These are phyloP conservation scores for Acholoe squamosa DNA, from an alignment of 2,888 invertebrate species.

Conservation along the genomic window DNA sequence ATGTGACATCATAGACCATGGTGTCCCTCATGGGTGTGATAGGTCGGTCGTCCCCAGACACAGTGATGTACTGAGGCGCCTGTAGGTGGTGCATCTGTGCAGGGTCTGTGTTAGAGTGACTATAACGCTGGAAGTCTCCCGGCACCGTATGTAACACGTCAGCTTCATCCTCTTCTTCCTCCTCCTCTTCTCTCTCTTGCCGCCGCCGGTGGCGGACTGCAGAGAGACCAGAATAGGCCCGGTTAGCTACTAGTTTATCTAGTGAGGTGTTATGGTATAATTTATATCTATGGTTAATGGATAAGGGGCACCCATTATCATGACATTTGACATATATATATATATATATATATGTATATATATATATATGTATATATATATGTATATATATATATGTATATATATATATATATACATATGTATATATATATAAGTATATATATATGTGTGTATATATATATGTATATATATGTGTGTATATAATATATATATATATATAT, in stretches of 20 bases:
- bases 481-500: too few relatives aligned
- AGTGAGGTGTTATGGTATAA: too few relatives aligned
- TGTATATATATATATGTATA: too few relatives aligned
- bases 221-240: conserved; percentile 10
- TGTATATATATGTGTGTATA: too few relatives aligned
- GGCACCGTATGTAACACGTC: conserved; percentile 58
- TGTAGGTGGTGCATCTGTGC: neutral
- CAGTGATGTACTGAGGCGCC: conserved; percentile 36
- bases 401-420: too few relatives aligned
- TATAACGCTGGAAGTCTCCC: conserved; percentile 14
- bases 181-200: conserved; percentile 9
- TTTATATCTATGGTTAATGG: too few relatives aligned
- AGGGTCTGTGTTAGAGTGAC: neutral
- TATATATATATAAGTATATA: too few relatives aligned
- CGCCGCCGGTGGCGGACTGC: conserved; percentile 17
- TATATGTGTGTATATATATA: too few relatives aligned
- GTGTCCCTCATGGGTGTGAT: conserved; percentile 81
- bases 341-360: too few relatives aligned
- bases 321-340: too few relatives aligned
- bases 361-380: too few relatives aligned
- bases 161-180: conserved; percentile 52
- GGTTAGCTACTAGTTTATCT: neutral
- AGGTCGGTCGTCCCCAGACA: conserved; percentile 77
- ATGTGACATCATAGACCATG: conserved; percentile 78
- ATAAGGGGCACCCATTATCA: too few relatives aligned